Percentiles rank a stretch among this genome's conserved stretches.
These are phyloP conservation scores for Drosophila santomea DNA, from an alignment of 1,140 invertebrate species.

Conservation along the genomic window DNA sequence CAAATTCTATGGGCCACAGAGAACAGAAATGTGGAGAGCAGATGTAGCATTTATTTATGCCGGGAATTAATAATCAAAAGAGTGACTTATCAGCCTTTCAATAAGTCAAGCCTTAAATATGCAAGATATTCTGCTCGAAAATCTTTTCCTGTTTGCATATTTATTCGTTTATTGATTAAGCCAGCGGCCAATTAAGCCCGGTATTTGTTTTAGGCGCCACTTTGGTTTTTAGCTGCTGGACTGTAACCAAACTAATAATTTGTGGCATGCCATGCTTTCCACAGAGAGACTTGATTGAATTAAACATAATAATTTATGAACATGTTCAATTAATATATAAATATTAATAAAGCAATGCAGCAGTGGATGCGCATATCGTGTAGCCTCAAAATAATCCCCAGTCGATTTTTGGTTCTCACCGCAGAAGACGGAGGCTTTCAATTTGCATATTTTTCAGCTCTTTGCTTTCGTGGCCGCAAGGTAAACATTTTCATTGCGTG, in stretches of 20 bases:
- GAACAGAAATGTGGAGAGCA: constrained; percentile 1
- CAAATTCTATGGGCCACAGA: constrained; percentile 24
- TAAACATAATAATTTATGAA: constrained; percentile 33
- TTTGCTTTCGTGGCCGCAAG: constrained; percentile 17
- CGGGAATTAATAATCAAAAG: constrained; percentile 40
- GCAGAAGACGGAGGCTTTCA: constrained; percentile 1
- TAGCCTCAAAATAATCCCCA: constrained; percentile 7
- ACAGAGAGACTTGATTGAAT: constrained; percentile 16
- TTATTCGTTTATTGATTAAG: constrained; percentile 46
- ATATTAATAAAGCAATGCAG: constrained; percentile 36
- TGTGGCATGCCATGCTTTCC: constrained; percentile 45
- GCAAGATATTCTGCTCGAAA: constrained; percentile 31
- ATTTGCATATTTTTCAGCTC: constrained; percentile 31
- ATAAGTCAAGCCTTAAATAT: constrained; percentile 47
- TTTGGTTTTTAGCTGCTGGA: constrained; percentile 54
- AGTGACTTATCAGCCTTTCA: constrained; percentile 37
- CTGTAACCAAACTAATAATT: constrained; percentile 47
- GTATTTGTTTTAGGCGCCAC: constrained; percentile 30
- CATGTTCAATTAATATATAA: constrained; percentile 35
- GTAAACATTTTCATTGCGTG: constrained; percentile 48
- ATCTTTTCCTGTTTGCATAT: constrained; percentile 49
- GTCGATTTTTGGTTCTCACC: constrained; percentile 14
- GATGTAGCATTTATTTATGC: constrained; percentile 13
- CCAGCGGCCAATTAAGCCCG: constrained; percentile 30
- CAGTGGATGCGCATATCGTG: not conserved